A percentile compares a stretch with the other conserved stretches of the same genome.
Evolutionary conservation across 2,113 vertebrate species (phyloP).

Genomic region (Gallinago jamesoni): DNA sequence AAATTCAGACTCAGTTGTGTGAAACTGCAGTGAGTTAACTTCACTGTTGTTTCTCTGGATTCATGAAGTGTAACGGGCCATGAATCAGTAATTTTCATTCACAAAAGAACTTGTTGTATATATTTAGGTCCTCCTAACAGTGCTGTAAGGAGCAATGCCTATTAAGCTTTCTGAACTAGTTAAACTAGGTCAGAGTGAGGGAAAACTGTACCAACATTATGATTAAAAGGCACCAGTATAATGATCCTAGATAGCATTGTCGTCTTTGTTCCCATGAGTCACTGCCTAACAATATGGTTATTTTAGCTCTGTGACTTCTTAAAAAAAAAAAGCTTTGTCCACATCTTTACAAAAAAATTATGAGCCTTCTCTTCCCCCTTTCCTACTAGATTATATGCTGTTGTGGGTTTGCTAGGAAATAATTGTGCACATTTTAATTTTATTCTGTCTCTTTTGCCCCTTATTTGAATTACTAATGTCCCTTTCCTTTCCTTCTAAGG

Average conservation of each 20-base stretch:
- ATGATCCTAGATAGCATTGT: conserved; percentile 61
- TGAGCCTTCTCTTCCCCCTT: not conserved
- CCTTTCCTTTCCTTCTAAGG: not conserved
- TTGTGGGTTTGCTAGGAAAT: not conserved
- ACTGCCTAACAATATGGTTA: conserved; percentile 75
- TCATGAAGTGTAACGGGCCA: conserved; percentile 58
- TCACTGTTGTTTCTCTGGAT: conserved; percentile 36
- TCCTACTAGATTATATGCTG: not conserved
- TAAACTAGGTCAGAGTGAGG: conserved; percentile 69
- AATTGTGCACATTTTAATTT: conserved; percentile 19
- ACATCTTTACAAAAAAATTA: not conserved
- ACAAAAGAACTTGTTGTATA: conserved; percentile 66
- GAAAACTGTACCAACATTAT: conserved; percentile 67
- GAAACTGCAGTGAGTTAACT: conserved; percentile 29
- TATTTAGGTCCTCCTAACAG: conserved; percentile 47
- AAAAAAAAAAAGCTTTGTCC: conserved; percentile 41
- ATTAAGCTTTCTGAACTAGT: conserved; percentile 61
- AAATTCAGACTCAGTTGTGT: not conserved
- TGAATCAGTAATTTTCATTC: conserved; percentile 62
- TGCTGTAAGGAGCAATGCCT: conserved; percentile 61
- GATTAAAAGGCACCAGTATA: conserved; percentile 69
- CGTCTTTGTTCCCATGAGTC: conserved; percentile 66
- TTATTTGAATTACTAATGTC: conserved; percentile 66
- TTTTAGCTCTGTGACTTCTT: conserved; percentile 66
- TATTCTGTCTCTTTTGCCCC: conserved; percentile 28